Evolutionary conservation across 2,113 vertebrate species (phyloP).

Genomic region (Microcebus ravelobensis): DNA sequence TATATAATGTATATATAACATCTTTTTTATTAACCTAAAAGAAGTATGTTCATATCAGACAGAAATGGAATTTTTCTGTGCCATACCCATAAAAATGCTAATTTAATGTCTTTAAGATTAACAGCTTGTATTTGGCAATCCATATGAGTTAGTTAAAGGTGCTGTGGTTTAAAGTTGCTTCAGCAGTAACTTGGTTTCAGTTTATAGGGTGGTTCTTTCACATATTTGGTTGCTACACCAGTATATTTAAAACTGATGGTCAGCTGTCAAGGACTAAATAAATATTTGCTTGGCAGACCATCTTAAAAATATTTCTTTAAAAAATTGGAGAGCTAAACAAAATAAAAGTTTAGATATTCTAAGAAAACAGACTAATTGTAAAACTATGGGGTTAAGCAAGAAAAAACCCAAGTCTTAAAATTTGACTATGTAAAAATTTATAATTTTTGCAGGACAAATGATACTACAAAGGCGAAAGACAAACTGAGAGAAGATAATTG

Average conservation of each 20-base stretch:
- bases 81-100: neutral
- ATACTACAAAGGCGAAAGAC: neutral
- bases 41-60: neutral
- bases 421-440: neutral
- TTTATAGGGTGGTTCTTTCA: neutral
- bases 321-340: neutral
- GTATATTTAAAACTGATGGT: neutral
- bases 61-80: neutral
- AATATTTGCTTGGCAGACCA: neutral
- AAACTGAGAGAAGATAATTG: neutral
- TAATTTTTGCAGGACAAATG: neutral
- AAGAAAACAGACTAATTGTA: neutral
- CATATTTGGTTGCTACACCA: neutral
- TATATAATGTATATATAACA: too few relatives aligned
- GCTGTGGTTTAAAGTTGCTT: neutral
- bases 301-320: neutral
- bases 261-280: neutral
- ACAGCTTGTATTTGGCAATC: neutral
- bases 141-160: neutral
- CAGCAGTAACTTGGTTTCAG: neutral
- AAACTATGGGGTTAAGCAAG: neutral
- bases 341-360: neutral
- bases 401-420: neutral
- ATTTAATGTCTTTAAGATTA: neutral
- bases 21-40: neutral